phyloP scores from a whole-genome alignment of 2,888 invertebrate species.

The Geotrupes spiniger region DNA sequence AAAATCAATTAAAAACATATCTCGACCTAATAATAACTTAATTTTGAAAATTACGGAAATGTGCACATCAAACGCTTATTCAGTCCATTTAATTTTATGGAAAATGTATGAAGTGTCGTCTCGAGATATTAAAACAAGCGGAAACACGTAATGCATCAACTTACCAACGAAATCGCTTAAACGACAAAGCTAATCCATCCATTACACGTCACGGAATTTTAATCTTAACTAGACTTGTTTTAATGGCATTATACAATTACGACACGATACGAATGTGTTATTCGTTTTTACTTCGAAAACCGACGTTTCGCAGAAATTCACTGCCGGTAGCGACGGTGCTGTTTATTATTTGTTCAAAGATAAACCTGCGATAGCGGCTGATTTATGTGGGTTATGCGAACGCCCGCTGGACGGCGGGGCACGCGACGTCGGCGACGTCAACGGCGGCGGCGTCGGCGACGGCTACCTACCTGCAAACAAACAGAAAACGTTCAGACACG shows the following conservation, averaged over 20 bases:
- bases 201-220: slow-evolving; percentile 41
- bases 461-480: slow-evolving; percentile 33
- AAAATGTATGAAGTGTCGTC: too few species aligned
- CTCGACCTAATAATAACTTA: too few species aligned
- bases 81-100: too few species aligned
- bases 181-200: slow-evolving; percentile 34
- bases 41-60: too few species aligned
- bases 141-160: too few species aligned
- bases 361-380: slow-evolving; percentile 23
- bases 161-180: slow-evolving; percentile 13
- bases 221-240: slow-evolving; percentile 45
- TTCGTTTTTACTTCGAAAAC: slow-evolving; percentile 26
- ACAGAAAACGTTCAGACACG: slow-evolving; percentile 18
- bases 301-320: slow-evolving; percentile 33
- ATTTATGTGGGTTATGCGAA: slow-evolving; percentile 21
- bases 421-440: slow-evolving; percentile 37
- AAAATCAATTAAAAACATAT: too few species aligned
- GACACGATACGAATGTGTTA: slow-evolving; percentile 42
- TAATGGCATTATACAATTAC: slow-evolving; percentile 45
- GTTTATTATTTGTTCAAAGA: slow-evolving; percentile 30
- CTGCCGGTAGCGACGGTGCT: slow-evolving; percentile 16
- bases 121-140: too few species aligned
- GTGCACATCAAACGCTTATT: too few species aligned
- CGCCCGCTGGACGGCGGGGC: slow-evolving; percentile 22
- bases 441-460: slow-evolving; percentile 27